Conservation (phyloP, 2,113 vertebrate species). For the Clarias magur region DNA sequence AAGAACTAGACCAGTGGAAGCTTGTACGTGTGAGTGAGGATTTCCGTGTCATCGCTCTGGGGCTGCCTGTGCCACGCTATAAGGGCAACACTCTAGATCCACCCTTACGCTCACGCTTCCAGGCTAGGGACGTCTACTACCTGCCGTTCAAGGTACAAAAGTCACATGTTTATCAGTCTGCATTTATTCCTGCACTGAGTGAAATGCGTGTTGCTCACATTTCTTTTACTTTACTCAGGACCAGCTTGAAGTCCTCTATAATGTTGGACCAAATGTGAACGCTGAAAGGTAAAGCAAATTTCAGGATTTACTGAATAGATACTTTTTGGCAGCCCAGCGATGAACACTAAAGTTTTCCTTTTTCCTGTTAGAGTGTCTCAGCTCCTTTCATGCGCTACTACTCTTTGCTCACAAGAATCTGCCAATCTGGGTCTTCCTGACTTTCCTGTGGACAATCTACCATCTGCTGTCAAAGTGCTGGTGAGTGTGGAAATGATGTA, state of each 20-base stretch:
- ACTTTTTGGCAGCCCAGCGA: background rate
- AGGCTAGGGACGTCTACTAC: constrained; percentile 93
- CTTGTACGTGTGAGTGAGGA: constrained; percentile 95
- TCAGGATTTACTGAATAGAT: background rate
- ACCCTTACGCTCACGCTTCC: constrained; percentile 94
- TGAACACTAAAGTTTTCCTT: background rate
- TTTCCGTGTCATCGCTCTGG: constrained; percentile 94
- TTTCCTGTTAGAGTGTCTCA: constrained; percentile 82
- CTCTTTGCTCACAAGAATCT: constrained; percentile 94
- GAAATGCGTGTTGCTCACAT: constrained; percentile 1
- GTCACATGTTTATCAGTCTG: background rate
- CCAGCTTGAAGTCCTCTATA: constrained; percentile 87
- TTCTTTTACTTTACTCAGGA: constrained; percentile 78
- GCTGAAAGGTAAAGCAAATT: constrained; percentile 82
- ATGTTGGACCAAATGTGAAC: constrained; percentile 80
- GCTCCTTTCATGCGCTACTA: constrained; percentile 90
- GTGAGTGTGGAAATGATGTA: constrained; percentile 70
- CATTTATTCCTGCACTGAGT: background rate
- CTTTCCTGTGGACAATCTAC: constrained; percentile 92
- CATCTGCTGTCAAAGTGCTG: constrained; percentile 83
- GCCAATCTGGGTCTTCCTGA: constrained; percentile 87
- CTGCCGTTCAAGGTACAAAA: constrained; percentile 88
- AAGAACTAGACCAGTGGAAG: constrained; percentile 89
- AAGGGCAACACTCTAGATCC: constrained; percentile 93
- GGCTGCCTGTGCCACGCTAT: constrained; percentile 92